Conservation (phyloP, 2,113 vertebrate species). For the Macquaria australasica region DNA sequence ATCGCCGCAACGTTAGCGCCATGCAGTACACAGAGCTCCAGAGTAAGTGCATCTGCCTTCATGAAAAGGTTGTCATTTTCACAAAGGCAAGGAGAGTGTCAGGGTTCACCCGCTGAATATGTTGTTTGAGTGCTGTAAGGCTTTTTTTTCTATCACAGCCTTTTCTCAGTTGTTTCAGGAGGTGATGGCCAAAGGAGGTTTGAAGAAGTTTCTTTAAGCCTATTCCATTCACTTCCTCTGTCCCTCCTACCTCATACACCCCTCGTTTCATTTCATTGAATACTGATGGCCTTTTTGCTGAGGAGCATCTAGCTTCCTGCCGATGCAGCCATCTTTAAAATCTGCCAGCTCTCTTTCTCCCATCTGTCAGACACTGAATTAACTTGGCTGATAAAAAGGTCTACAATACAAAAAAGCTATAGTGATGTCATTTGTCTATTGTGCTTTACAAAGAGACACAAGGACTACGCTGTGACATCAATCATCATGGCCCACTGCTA, state of each 20-base stretch:
- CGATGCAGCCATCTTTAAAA: conserved; percentile 36
- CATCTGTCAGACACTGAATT: conserved; percentile 35
- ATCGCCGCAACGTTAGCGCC: neutral
- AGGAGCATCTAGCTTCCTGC: neutral
- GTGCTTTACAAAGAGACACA: conserved; percentile 33
- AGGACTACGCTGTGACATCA: neutral
- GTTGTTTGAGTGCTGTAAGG: neutral
- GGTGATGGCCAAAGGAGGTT: conserved; percentile 21
- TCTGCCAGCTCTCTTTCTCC: conserved; percentile 33
- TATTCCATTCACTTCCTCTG: conserved; percentile 1
- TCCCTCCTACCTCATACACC: neutral
- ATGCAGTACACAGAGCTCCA: neutral
- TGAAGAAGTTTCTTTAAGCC: neutral
- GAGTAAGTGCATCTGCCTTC: conserved; percentile 26
- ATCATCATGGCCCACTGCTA: conserved; percentile 14
- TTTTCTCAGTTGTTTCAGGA: conserved; percentile 12
- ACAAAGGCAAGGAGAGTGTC: conserved; percentile 22
- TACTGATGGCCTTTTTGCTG: conserved; percentile 39
- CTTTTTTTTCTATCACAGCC: neutral
- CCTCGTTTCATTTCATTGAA: conserved; percentile 38
- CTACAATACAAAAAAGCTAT: conserved; percentile 9
- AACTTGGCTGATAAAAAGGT: conserved; percentile 47
- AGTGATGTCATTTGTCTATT: conserved; percentile 19
- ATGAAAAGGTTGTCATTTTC: conserved; percentile 18
- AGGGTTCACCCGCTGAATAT: conserved; percentile 21